Evolutionary conservation across 2,113 vertebrate genomes (phyloP).

Genomic region (Lepidiolamprologus cunningtoni): DNA sequence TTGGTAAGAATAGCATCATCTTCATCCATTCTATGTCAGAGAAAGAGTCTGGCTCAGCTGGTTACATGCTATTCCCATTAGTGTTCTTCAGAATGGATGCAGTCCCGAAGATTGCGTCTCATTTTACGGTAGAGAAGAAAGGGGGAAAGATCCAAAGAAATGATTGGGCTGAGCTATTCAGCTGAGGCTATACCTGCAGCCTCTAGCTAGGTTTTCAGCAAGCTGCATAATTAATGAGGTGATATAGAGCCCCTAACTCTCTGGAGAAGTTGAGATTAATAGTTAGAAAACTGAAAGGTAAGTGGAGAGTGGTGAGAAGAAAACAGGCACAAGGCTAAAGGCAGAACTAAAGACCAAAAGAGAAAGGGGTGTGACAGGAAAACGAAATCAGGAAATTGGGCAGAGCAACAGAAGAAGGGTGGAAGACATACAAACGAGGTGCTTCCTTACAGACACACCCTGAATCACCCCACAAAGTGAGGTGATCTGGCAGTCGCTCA

Average conservation of each 20-base stretch:
- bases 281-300: constrained; percentile 18
- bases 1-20: not conserved
- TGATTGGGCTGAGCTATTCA: constrained; percentile 4
- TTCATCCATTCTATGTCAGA: constrained; percentile 12
- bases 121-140: constrained; percentile 21
- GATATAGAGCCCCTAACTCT: constrained; percentile 31
- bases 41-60: constrained; percentile 12
- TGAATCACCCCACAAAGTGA: not conserved
- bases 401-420: not conserved
- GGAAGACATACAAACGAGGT: constrained; percentile 31
- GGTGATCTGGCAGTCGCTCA: not conserved
- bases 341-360: not conserved
- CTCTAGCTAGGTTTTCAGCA: constrained; percentile 33
- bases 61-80: constrained; percentile 4
- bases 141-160: not conserved
- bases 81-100: constrained; percentile 5
- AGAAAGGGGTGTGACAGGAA: constrained; percentile 42
- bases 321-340: not conserved
- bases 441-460: not conserved
- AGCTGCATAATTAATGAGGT: constrained; percentile 47
- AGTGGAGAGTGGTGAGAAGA: not conserved
- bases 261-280: constrained; percentile 44
- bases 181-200: constrained; percentile 31
- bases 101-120: constrained; percentile 2
- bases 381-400: constrained; percentile 37